These are phyloP conservation scores for Neuroscelio doddi DNA, from an alignment of 2,888 invertebrate genomes.

Conservation along the genomic window DNA sequence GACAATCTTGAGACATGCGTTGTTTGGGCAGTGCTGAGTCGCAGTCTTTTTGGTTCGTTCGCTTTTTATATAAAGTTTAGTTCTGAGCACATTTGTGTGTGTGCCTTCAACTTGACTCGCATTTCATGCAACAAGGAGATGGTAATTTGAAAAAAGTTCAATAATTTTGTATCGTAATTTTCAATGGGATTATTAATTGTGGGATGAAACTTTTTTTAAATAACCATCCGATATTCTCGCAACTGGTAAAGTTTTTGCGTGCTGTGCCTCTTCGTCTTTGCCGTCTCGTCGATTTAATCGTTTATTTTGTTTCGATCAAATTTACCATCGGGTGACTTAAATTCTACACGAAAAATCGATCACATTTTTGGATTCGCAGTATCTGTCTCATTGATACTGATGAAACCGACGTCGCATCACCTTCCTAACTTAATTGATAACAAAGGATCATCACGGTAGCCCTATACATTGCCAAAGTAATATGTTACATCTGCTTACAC, in stretches of 20 bases:
- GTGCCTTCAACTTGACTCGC: too few relatives aligned
- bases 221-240: background rate
- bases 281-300: slow-evolving; percentile 48
- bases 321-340: slow-evolving; percentile 20
- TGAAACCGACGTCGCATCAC: slow-evolving; percentile 41
- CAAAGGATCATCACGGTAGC: slow-evolving; percentile 47
- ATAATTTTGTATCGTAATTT: too few relatives aligned
- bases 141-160: too few relatives aligned
- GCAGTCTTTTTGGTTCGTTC: too few relatives aligned
- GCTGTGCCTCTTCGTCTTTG: slow-evolving; percentile 46
- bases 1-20: too few relatives aligned
- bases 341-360: slow-evolving; percentile 32
- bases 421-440: slow-evolving; percentile 44
- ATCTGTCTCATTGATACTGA: slow-evolving; percentile 14
- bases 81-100: too few relatives aligned
- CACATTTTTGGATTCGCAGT: slow-evolving; percentile 26
- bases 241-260: slow-evolving; percentile 15
- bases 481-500: slow-evolving; percentile 47
- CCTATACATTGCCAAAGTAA: slow-evolving; percentile 42
- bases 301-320: slow-evolving; percentile 20
- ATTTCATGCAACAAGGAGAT: too few relatives aligned
- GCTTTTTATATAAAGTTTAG: too few relatives aligned
- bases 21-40: too few relatives aligned
- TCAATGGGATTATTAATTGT: too few relatives aligned
- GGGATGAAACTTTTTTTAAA: background rate